Base-by-base conservation (phyloP, 2,113 vertebrate genomes). In the Amphiprion ocellaris region DNA sequence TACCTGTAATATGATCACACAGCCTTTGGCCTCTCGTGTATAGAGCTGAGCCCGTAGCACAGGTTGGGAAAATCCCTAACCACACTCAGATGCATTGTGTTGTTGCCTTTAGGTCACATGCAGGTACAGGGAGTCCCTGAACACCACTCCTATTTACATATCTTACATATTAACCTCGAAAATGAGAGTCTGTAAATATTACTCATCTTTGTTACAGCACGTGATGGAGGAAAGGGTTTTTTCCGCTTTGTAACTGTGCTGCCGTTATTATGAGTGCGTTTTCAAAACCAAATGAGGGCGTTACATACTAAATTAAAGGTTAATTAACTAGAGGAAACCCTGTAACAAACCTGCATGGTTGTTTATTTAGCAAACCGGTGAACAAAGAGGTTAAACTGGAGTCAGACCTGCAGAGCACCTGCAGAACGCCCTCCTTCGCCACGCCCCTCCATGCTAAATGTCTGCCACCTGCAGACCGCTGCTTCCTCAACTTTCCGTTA, bases 1-100 rank as follows among this genome's bases (percentile, higher is more conserved):
- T 93, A 91, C 89, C 69, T 89, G 90, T 86, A 93, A 94, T 69
- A 67, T 79, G 91, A 94, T 87, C 81, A 63, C 76, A 66, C 28
- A 14, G 46, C 41, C 55, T 70, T 24, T 59, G 46, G 56, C 12
- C 44, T 77, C 79, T 74, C 39, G 77, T 50, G 26, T 33, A 47
- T 5, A 53, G n/a, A 55, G 33, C 21, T 46, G 62, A 39, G 58
- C 28, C 24, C 19, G 1, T n/a, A 23, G 14, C 24, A 73, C 39
- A 75, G 12, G 54, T n/a, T 37, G 39, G 61, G 63, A 53, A 82
- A 74, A 53, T 62, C 54, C 74, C 82, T 39, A 6, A 33, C 10
- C n/a, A 63, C 68, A 24, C 1, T 26, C 28, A 30, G 12, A 30
- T 46, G 3, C n/a, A 53, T 19, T 33, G 10, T 10, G 39, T 12